phyloP scores from a whole-genome alignment of 2,888 invertebrate genomes.

The Hemistola chrysoprasaria region DNA sequence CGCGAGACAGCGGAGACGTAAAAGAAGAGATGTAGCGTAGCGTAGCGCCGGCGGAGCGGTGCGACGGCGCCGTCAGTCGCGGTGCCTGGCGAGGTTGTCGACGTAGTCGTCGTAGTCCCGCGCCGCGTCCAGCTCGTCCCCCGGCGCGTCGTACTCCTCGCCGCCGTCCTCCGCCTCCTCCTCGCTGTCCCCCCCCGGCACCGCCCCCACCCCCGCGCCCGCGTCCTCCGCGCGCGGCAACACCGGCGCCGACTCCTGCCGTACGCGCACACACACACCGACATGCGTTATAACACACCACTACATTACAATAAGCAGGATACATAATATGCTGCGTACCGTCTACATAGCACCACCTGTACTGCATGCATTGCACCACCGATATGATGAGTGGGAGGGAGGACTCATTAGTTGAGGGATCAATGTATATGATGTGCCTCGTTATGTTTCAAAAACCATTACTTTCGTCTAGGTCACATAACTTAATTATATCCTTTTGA shows the following conservation, averaged over 20 bases:
- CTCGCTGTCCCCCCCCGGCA: conserved; percentile 33
- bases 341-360: too few species aligned
- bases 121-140: conserved; percentile 58
- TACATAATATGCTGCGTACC: too few species aligned
- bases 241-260: conserved; percentile 46
- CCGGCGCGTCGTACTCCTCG: conserved; percentile 56
- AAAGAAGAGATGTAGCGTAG: not conserved
- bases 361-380: too few species aligned
- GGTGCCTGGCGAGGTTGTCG: conserved; percentile 66
- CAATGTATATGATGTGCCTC: too few species aligned
- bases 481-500: too few species aligned
- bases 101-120: conserved; percentile 74
- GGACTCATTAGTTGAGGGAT: too few species aligned
- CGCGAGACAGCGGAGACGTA: too few species aligned
- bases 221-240: conserved; percentile 41
- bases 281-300: too few species aligned
- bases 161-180: conserved; percentile 42
- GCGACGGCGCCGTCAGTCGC: conserved; percentile 48
- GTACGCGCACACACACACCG: conserved; percentile 31
- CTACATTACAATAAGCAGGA: too few species aligned
- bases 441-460: too few species aligned
- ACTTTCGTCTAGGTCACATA: too few species aligned
- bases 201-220: conserved; percentile 35
- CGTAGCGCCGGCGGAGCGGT: not conserved
- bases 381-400: too few species aligned